Conservation (phyloP, 2,113 vertebrate genomes). For the Coregonus clupeaformis region DNA sequence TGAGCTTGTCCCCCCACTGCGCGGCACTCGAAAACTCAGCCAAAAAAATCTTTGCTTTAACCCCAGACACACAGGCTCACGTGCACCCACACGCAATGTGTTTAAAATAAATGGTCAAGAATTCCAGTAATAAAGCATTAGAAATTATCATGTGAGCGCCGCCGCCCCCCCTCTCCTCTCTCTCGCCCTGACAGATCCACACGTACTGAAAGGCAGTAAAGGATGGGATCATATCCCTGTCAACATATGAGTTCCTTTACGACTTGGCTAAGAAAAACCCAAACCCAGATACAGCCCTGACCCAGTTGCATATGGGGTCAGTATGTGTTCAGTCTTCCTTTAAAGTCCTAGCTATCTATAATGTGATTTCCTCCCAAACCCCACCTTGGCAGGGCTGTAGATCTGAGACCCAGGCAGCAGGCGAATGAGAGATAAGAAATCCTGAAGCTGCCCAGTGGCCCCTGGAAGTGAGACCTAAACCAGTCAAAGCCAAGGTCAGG, state of each 20-base stretch:
- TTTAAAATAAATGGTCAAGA: slow-evolving; percentile 43
- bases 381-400: slow-evolving; percentile 35
- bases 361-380: neutral
- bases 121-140: slow-evolving; percentile 50
- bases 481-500: slow-evolving; percentile 52
- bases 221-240: slow-evolving; percentile 27
- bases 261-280: slow-evolving; percentile 26
- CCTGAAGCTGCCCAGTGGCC: slow-evolving; percentile 8
- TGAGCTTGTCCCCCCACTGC: slow-evolving; percentile 18
- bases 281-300: slow-evolving; percentile 43
- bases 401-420: slow-evolving; percentile 39
- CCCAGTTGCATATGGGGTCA: slow-evolving; percentile 34
- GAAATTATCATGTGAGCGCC: slow-evolving; percentile 36
- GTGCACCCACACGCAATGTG: slow-evolving; percentile 23
- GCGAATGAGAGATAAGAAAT: slow-evolving; percentile 45
- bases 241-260: slow-evolving; percentile 25
- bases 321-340: slow-evolving; percentile 1
- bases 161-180: neutral
- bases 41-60: neutral
- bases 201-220: slow-evolving; percentile 40
- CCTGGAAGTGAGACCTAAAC: slow-evolving; percentile 31
- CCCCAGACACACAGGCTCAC: neutral
- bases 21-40: slow-evolving; percentile 9
- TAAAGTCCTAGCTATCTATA: neutral
- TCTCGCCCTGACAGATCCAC: neutral